These are phyloP conservation scores for Cuniculus paca DNA, from an alignment of 2,797 vertebrate genomes.

Conservation along the genomic window DNA sequence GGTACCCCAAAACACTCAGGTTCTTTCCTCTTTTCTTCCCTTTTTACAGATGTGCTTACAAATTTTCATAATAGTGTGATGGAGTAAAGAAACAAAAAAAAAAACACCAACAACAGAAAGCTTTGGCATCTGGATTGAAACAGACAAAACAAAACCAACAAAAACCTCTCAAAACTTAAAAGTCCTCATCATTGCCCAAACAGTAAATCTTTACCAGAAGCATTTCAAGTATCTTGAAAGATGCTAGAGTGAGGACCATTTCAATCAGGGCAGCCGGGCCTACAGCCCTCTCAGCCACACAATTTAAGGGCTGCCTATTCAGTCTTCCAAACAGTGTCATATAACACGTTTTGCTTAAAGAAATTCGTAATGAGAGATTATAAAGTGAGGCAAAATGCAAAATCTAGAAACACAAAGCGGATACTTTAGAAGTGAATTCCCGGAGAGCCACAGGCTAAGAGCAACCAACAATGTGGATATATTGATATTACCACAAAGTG, in stretches of 20 bases:
- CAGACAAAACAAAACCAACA: not conserved
- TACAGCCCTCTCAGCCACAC: not conserved
- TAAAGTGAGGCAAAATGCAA: constrained; percentile 38
- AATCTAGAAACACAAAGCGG: not conserved
- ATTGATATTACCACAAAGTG: not conserved
- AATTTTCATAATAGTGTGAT: not conserved
- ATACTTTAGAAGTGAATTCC: not conserved
- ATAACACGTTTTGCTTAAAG: not conserved
- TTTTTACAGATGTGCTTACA: not conserved
- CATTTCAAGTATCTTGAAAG: not conserved
- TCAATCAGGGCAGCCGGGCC: not conserved
- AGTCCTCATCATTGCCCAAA: not conserved
- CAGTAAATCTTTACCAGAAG: not conserved
- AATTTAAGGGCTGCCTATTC: not conserved
- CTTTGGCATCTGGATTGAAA: constrained; percentile 37
- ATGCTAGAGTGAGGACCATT: not conserved
- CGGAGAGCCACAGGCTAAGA: not conserved
- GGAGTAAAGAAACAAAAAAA: not conserved
- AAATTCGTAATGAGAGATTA: constrained; percentile 42
- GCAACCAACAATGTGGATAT: not conserved
- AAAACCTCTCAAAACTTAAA: not conserved
- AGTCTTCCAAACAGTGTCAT: not conserved
- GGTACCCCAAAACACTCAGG: no score
- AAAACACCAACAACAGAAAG: not conserved
- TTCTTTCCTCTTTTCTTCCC: not conserved